Evolutionary conservation across 2,888 invertebrate genomes (phyloP), one percentile per base, ranked within the genome.

Genomic region (Troides aeacus): DNA sequence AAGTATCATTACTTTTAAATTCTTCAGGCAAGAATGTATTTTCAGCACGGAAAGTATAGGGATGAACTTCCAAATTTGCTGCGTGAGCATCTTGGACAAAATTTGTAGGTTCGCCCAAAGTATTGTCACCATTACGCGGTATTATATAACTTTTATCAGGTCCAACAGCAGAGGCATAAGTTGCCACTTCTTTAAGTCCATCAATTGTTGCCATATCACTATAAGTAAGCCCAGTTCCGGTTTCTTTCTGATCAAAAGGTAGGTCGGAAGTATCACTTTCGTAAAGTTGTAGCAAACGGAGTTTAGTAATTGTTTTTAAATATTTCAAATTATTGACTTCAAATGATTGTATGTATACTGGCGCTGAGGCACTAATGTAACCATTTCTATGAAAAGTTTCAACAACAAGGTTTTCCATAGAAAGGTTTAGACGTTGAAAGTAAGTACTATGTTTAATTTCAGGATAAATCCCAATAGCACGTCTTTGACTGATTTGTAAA

Each of bases 11-110:
- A 71, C 75, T 88, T 61, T 82, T 81, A 70, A 81, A 90, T 68
- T 91, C 86, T n/a, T 71, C 74, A 24, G 92, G 90, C 30, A 92
- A 77, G 72, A 83, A 92, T 7, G 73, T 62, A 72, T 92, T 91
- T 74, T 92, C 92, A 17, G 90, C 86, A 2, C 91, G 85, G 74
- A 92, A 92, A 1, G 91, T 91, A 73, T 88, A 92, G 0, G 90
- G 90, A 73, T 90, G 90, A 0, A 92, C 90, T 74, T 85, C 84
- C 42, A 92, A 76, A 1, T 88, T 86, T 24, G 74, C 87, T 2
- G 79, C 77, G 70, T 92, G 92, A 12, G 90, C 89, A 61, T 90
- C 84, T 8, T 72, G 70, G 0, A 92, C 88, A 66, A 92, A 90
- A 69, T 68, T 83, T 3, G 90, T 92, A 0, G 81, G 79, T 18